These are phyloP conservation scores for Anastrepha obliqua DNA, from an alignment of 1,140 invertebrate species.

Conservation along the genomic window DNA sequence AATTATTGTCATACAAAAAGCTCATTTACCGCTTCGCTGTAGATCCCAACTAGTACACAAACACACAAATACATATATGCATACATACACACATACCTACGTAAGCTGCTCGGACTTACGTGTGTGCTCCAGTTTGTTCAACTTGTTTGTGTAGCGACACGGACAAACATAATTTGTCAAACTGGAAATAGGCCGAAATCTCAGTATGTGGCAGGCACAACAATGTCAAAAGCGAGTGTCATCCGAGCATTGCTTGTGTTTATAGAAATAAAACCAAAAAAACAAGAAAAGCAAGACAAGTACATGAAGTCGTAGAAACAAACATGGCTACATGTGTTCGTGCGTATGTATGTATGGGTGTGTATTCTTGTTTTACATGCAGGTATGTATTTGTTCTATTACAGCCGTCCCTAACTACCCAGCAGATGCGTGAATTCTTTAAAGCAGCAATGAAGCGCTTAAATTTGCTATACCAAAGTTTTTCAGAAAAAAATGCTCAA, in stretches of 20 bases:
- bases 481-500: too few species aligned
- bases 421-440: too few species aligned
- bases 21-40: too few species aligned
- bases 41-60: background rate
- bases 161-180: slow-evolving; percentile 24
- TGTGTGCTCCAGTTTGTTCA: background rate
- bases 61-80: background rate
- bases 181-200: background rate
- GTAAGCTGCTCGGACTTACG: background rate
- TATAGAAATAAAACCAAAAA: background rate
- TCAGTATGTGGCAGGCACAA: background rate
- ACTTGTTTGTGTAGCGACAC: background rate
- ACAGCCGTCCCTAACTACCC: too few species aligned
- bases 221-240: slow-evolving; percentile 2
- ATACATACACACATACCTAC: background rate
- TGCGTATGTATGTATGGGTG: too few species aligned
- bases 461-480: too few species aligned
- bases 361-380: background rate
- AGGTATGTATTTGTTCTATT: background rate
- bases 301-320: background rate
- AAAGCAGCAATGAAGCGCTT: too few species aligned
- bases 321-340: background rate
- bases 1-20: background rate
- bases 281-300: background rate
- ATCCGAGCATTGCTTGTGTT: background rate